Conservation (phyloP, 1,140 invertebrate species). For the Onthophagus taurus region DNA sequence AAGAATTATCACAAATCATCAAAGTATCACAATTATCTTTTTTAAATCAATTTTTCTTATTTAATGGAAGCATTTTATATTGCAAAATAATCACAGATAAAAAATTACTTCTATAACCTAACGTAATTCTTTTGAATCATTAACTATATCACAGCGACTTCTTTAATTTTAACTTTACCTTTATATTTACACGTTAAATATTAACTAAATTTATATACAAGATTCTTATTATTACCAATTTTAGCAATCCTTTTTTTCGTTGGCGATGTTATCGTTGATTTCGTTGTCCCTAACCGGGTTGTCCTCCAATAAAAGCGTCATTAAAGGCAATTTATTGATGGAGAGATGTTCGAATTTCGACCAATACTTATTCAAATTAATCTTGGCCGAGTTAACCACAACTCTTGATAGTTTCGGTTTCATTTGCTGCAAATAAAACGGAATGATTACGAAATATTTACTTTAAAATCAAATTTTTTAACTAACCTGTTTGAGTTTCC, state of each 20-base stretch:
- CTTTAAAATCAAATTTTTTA: slow-evolving; percentile 5
- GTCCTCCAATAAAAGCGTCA: slow-evolving; percentile 38
- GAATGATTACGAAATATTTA: slow-evolving; percentile 12
- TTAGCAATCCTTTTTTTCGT: slow-evolving; percentile 45
- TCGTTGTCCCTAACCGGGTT: slow-evolving; percentile 37
- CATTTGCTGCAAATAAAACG: slow-evolving; percentile 34
- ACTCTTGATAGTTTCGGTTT: slow-evolving; percentile 43
- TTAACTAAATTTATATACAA: slow-evolving; percentile 12
- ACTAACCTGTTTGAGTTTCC: slow-evolving; percentile 10
- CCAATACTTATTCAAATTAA: slow-evolving; percentile 50
- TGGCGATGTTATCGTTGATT: slow-evolving; percentile 44
- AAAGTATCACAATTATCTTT: background rate
- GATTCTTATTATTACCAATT: too few relatives aligned
- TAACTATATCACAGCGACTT: too few relatives aligned
- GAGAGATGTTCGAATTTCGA: slow-evolving; percentile 45
- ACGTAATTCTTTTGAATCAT: too few relatives aligned
- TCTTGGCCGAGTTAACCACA: slow-evolving; percentile 40
- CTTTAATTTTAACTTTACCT: too few relatives aligned
- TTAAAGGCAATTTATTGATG: slow-evolving; percentile 35
- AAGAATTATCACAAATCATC: background rate
- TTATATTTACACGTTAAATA: too few relatives aligned
- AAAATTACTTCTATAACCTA: background rate
- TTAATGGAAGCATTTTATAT: background rate
- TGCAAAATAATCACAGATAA: slow-evolving; percentile 12
- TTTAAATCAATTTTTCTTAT: background rate